Conservation (phyloP, 2,113 vertebrate species). For the Tylochromis polylepis region DNA sequence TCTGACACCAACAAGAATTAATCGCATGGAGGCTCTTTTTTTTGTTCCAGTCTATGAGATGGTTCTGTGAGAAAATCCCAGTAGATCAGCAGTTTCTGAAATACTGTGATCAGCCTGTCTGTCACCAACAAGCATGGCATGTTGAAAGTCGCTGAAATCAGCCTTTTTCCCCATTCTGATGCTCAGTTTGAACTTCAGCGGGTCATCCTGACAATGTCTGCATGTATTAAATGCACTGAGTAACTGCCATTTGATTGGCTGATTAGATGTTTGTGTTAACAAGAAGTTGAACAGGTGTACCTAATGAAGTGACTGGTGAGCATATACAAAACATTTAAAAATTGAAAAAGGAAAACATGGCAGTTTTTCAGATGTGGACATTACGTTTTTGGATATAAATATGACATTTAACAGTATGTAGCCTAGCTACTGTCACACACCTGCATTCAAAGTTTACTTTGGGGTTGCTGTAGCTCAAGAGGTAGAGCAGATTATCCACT, state of each 20-base stretch:
- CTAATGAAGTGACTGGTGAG: neutral
- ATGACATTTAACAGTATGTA: neutral
- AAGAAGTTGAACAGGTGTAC: neutral
- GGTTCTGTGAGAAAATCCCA: neutral
- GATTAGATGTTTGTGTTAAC: neutral
- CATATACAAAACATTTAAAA: neutral
- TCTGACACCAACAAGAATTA: neutral
- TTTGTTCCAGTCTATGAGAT: neutral
- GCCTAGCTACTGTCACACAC: neutral
- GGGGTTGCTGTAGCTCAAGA: neutral
- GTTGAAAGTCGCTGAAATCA: neutral
- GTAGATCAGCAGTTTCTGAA: neutral
- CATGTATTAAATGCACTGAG: neutral
- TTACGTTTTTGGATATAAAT: neutral
- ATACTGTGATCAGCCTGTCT: too few species aligned
- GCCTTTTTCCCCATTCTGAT: neutral
- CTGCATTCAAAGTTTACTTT: neutral
- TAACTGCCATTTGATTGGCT: neutral
- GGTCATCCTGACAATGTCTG: neutral
- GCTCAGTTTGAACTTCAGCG: neutral
- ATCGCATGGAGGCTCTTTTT: rapidly evolving
- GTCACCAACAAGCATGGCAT: neutral
- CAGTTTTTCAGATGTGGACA: neutral
- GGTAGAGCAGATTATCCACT: neutral
- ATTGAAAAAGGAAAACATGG: neutral